phyloP scores from a whole-genome alignment of 2,888 invertebrate species.

The Chrysolina americana region DNA sequence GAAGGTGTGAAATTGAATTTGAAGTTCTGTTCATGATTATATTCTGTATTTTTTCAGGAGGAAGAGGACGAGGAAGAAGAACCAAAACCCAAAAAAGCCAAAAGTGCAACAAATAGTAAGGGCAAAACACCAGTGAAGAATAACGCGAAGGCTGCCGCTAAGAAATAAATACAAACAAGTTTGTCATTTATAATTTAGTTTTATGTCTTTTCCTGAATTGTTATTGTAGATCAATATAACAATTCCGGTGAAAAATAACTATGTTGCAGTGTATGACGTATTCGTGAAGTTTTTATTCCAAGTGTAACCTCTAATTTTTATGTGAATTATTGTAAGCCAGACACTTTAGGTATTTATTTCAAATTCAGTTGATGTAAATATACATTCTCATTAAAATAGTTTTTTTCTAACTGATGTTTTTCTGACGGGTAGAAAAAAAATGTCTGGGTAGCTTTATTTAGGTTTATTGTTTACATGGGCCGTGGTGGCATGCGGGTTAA shows the following conservation, averaged over 20 bases:
- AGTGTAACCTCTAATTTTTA: constrained; percentile 49
- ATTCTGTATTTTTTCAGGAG: constrained; percentile 69
- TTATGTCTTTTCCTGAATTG: constrained; percentile 25
- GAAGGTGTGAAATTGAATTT: constrained; percentile 59
- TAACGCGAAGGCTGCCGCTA: constrained; percentile 72
- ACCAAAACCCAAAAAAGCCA: constrained; percentile 82
- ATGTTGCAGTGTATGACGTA: constrained; percentile 36
- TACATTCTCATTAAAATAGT: constrained; percentile 67
- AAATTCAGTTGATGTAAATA: constrained; percentile 65
- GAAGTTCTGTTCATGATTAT: constrained; percentile 29
- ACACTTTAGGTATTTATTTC: constrained; percentile 62
- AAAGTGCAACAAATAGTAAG: constrained; percentile 82
- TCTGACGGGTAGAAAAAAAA: not conserved
- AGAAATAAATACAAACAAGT: constrained; percentile 69
- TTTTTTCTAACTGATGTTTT: constrained; percentile 54
- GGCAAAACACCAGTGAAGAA: constrained; percentile 77
- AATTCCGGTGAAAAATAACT: constrained; percentile 21
- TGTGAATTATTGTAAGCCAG: constrained; percentile 51
- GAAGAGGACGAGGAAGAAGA: constrained; percentile 83
- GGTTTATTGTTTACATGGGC: too few relatives aligned
- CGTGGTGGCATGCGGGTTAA: too few relatives aligned
- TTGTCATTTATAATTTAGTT: constrained; percentile 24
- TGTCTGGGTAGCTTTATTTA: too few relatives aligned
- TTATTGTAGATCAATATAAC: constrained; percentile 9
- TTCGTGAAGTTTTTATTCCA: constrained; percentile 48